phyloP scores from a whole-genome alignment of 2,888 invertebrate species.

The Crossocerus cetratus region DNA sequence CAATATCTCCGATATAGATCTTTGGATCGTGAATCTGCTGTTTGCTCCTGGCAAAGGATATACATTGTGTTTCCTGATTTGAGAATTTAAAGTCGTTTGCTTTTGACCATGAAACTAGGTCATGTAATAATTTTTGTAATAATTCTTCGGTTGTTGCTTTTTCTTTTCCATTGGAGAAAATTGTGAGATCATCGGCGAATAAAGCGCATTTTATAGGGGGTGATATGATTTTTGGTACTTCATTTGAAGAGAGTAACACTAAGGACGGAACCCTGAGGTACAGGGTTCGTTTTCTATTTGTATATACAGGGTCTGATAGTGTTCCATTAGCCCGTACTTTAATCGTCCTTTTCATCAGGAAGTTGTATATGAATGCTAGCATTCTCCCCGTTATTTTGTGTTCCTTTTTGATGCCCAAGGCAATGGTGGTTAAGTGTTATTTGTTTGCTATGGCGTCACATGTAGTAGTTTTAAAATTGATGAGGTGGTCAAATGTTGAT shows the following conservation, averaged over 20 bases:
- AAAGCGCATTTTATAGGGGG: neutral
- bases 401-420: conserved; percentile 3
- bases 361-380: conserved; percentile 8
- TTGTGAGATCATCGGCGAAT: conserved; percentile 9
- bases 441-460: conserved; percentile 4
- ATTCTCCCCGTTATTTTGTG: neutral
- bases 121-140: conserved; percentile 6
- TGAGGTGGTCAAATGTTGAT: neutral
- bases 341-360: neutral
- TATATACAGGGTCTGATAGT: neutral
- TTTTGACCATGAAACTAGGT: neutral
- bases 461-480: conserved; percentile 4
- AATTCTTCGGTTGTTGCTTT: neutral
- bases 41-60: conserved; percentile 17
- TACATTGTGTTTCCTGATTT: conserved; percentile 28
- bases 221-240: neutral
- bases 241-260: conserved; percentile 16
- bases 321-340: conserved; percentile 3
- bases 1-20: neutral
- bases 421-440: neutral
- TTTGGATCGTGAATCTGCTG: neutral
- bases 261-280: conserved; percentile 9
- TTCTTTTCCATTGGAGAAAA: conserved; percentile 8
- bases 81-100: conserved; percentile 10
- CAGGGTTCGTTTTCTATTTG: conserved; percentile 9